These are phyloP conservation scores for Andricus quercusramuli DNA, from an alignment of 2,888 invertebrate species.

Conservation along the genomic window DNA sequence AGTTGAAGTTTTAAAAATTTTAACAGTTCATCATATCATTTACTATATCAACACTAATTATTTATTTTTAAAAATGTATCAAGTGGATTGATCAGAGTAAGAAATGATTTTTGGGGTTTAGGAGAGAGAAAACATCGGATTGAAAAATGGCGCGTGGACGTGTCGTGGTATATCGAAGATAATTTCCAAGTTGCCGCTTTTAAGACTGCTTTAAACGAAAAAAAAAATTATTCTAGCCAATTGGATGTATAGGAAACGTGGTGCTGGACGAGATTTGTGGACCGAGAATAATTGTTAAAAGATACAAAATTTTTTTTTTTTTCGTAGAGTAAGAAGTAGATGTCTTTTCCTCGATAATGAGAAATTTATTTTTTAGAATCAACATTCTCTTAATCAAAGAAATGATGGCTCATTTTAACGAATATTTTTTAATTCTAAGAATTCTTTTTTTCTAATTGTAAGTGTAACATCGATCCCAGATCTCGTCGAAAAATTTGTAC, in stretches of 20 bases:
- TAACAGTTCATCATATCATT: too few relatives aligned
- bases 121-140: constrained; percentile 37
- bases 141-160: constrained; percentile 44
- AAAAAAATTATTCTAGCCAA: constrained; percentile 45
- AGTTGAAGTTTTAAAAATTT: too few relatives aligned
- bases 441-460: constrained; percentile 46
- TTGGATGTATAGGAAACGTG: constrained; percentile 56
- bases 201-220: constrained; percentile 72
- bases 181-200: constrained; percentile 38
- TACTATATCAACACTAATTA: too few relatives aligned
- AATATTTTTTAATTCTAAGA: constrained; percentile 32
- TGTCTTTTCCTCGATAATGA: background rate
- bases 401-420: constrained; percentile 7
- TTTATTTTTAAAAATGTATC: too few relatives aligned
- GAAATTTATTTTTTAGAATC: background rate
- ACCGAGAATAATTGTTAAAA: constrained; percentile 32
- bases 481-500: constrained; percentile 64
- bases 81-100: background rate
- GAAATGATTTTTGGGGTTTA: constrained; percentile 12
- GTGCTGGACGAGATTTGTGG: constrained; percentile 63
- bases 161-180: constrained; percentile 36
- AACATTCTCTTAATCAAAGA: background rate
- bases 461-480: constrained; percentile 45
- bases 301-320: background rate
- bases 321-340: background rate